These are phyloP conservation scores for Drosophila cardini DNA, from an alignment of 1,140 invertebrate species.

Conservation along the genomic window DNA sequence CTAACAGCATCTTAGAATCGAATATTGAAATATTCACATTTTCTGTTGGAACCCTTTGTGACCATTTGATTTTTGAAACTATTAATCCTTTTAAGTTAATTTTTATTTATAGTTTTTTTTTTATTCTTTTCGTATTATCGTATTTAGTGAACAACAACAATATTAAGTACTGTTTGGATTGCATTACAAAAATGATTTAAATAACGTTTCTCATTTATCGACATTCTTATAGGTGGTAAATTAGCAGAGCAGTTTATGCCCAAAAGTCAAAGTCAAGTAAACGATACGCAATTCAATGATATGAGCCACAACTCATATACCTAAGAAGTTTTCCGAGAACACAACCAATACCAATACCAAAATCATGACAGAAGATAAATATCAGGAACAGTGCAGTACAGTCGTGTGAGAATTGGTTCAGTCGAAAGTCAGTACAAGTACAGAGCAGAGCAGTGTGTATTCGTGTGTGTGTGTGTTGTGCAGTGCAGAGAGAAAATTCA, in stretches of 20 bases:
- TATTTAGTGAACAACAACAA: slow-evolving; percentile 36
- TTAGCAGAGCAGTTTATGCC: slow-evolving; percentile 79
- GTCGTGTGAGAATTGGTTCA: slow-evolving; percentile 58
- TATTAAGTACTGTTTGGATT: slow-evolving; percentile 50
- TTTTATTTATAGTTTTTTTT: slow-evolving; percentile 22
- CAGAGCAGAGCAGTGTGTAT: slow-evolving; percentile 41
- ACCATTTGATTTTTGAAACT: slow-evolving; percentile 13
- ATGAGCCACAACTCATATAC: slow-evolving; percentile 72
- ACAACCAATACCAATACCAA: slow-evolving; percentile 70
- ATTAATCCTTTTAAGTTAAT: slow-evolving; percentile 35
- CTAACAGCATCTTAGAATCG: slow-evolving; percentile 48
- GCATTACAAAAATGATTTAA: slow-evolving; percentile 54
- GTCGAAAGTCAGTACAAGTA: slow-evolving; percentile 56
- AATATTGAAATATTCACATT: slow-evolving; percentile 28
- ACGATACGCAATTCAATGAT: slow-evolving; percentile 80
- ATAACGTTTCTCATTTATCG: slow-evolving; percentile 82
- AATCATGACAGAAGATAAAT: slow-evolving; percentile 64
- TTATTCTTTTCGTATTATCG: slow-evolving; percentile 27
- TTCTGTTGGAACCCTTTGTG: slow-evolving; percentile 12
- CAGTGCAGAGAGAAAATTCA: slow-evolving; percentile 13
- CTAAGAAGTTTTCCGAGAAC: slow-evolving; percentile 80
- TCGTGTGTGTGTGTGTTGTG: slow-evolving; percentile 27
- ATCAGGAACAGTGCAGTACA: slow-evolving; percentile 73
- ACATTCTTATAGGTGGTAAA: slow-evolving; percentile 84
- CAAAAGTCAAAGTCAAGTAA: slow-evolving; percentile 82